These are phyloP conservation scores for Arctocebus calabarensis DNA, from an alignment of 2,797 vertebrate genomes.

Conservation along the genomic window DNA sequence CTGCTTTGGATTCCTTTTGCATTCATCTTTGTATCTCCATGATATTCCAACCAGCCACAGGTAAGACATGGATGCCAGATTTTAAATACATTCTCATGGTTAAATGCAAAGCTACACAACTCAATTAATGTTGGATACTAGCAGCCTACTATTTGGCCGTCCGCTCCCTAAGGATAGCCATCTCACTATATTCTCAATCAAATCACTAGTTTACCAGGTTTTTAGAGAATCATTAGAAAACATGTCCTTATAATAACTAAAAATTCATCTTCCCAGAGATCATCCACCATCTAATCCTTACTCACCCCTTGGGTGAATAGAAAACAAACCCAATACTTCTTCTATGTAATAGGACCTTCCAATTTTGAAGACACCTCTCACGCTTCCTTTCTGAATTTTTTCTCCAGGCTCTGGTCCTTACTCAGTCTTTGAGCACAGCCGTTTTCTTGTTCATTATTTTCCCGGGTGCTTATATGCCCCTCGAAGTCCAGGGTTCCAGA, in stretches of 20 bases:
- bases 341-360: background rate
- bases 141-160: background rate
- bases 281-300: background rate
- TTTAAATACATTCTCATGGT: background rate
- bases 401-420: background rate
- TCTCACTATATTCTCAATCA: background rate
- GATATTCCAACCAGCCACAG: background rate
- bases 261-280: background rate
- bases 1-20: background rate
- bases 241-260: background rate
- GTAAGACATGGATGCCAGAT: background rate
- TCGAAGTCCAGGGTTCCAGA: background rate
- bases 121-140: background rate
- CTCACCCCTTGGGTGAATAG: background rate
- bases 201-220: background rate
- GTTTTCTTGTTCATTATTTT: background rate
- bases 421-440: background rate
- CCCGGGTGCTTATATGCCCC: background rate
- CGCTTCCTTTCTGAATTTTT: background rate
- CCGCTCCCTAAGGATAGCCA: background rate
- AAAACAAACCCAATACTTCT: background rate
- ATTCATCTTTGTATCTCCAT: background rate
- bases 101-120: background rate
- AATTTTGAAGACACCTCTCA: background rate
- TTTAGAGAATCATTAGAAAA: conserved; percentile 26